Percentiles rank a stretch among this genome's conserved stretches.
These are phyloP conservation scores for Ammospiza caudacuta DNA, from an alignment of 2,113 vertebrate genomes.

Conservation along the genomic window DNA sequence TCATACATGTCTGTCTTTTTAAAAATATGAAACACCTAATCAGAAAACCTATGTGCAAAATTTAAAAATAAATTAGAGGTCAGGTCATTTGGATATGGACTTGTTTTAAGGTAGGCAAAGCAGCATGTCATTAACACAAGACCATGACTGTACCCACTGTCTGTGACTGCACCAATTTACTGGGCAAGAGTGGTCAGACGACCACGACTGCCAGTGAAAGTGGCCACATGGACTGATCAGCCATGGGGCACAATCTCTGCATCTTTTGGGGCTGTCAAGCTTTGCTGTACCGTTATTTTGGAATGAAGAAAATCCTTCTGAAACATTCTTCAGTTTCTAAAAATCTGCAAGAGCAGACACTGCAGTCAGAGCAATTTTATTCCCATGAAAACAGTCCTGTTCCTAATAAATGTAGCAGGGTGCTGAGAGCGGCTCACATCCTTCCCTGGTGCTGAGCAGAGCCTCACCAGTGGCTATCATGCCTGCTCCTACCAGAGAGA, in stretches of 20 bases:
- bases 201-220: background rate
- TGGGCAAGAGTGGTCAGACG: background rate
- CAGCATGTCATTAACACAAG: background rate
- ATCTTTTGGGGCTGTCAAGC: background rate
- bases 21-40: background rate
- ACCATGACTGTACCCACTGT: background rate
- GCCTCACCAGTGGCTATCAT: background rate
- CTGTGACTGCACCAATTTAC: background rate
- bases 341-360: background rate
- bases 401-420: background rate
- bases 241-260: background rate
- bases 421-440: background rate
- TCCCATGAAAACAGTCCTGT: background rate
- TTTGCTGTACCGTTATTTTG: background rate
- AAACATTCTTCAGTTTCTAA: background rate
- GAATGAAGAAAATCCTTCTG: background rate
- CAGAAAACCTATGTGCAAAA: background rate
- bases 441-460: background rate
- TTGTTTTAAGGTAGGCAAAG: background rate
- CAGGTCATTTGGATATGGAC: background rate
- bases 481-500: background rate
- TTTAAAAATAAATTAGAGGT: background rate
- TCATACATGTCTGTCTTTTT: background rate
- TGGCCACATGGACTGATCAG: accelerated
- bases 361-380: background rate